These are phyloP conservation scores for Caradrina kadenii DNA, from an alignment of 2,888 invertebrate genomes.

Conservation along the genomic window DNA sequence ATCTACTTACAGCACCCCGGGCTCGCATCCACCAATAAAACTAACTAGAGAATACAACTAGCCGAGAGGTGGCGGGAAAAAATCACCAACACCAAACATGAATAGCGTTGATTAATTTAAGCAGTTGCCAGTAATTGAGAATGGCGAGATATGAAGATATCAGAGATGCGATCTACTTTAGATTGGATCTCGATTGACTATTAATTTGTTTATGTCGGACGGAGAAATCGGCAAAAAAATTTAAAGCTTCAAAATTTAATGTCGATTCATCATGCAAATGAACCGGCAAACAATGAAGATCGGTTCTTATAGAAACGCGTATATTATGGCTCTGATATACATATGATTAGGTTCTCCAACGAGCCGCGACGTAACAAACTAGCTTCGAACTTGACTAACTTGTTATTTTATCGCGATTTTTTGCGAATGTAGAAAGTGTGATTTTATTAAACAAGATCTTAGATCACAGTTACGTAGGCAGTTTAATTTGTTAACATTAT, in stretches of 20 bases:
- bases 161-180: conserved; percentile 78
- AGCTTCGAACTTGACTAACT: conserved; percentile 22
- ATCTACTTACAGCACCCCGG: conserved; percentile 17
- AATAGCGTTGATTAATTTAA: conserved; percentile 79
- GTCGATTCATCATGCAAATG: conserved; percentile 67
- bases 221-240: conserved; percentile 64
- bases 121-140: conserved; percentile 73
- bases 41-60: conserved; percentile 23
- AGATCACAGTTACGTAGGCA: conserved; percentile 28
- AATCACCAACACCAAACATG: conserved; percentile 60
- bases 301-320: conserved; percentile 28
- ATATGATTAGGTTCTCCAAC: conserved; percentile 31
- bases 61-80: conserved; percentile 55
- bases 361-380: conserved; percentile 30
- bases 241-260: conserved; percentile 66
- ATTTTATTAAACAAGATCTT: conserved; percentile 26
- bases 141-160: conserved; percentile 82
- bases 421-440: conserved; percentile 48
- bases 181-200: conserved; percentile 82
- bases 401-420: conserved; percentile 29
- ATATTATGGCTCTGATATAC: conserved; percentile 27
- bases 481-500: conserved; percentile 5
- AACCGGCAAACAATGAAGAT: conserved; percentile 58
- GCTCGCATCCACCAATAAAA: conserved; percentile 41
- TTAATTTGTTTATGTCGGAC: conserved; percentile 78